Conservation (phyloP, 2,113 vertebrate species). For the Percina caprodes region DNA sequence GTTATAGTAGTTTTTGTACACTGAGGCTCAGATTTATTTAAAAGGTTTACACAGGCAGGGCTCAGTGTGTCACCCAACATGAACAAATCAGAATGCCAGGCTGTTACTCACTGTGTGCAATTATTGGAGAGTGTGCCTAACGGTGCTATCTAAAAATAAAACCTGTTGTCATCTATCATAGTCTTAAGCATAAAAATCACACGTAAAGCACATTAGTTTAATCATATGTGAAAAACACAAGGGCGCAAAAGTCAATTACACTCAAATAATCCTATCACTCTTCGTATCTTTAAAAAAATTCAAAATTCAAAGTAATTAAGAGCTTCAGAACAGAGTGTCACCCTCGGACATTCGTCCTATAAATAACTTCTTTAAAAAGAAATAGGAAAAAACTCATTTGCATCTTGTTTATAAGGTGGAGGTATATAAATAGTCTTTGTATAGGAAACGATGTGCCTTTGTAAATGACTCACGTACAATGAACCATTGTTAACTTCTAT, state of each 20-base stretch:
- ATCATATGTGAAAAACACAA: neutral
- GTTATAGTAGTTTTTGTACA: slow-evolving; percentile 32
- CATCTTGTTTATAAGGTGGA: neutral
- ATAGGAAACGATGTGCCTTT: slow-evolving; percentile 14
- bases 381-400: neutral
- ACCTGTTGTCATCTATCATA: neutral
- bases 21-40: slow-evolving; percentile 36
- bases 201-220: neutral
- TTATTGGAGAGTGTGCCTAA: slow-evolving; percentile 15
- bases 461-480: neutral
- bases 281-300: too few species aligned
- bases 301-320: slow-evolving; percentile 11
- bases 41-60: neutral
- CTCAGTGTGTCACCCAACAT: slow-evolving; percentile 12
- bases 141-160: slow-evolving; percentile 10
- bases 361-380: slow-evolving; percentile 20
- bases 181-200: neutral
- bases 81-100: slow-evolving; percentile 28
- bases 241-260: neutral
- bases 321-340: neutral
- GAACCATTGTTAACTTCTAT: slow-evolving; percentile 2
- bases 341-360: slow-evolving; percentile 4
- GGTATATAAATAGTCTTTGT: slow-evolving; percentile 2
- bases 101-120: neutral
- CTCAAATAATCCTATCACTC: neutral